Conservation (phyloP, 23 tunicate genomes). For the Styela plicata region DNA sequence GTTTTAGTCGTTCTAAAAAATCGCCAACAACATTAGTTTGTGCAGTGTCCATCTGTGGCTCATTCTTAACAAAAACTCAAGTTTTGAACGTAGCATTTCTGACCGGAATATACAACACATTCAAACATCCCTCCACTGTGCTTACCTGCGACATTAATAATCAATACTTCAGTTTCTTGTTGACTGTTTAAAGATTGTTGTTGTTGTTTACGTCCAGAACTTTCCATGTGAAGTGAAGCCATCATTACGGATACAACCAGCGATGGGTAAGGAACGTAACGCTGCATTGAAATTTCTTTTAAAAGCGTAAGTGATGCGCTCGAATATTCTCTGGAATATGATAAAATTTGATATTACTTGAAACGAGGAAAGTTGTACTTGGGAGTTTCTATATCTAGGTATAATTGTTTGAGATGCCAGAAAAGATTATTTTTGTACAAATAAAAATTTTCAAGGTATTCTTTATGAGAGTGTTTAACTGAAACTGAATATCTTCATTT, state of each 20-base stretch:
- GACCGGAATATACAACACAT: background rate
- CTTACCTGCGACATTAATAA: conserved; percentile 91
- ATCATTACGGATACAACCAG: conserved; percentile 90
- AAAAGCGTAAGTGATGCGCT: conserved; percentile 42
- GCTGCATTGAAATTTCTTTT: conserved; percentile 72
- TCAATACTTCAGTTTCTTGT: conserved; percentile 78
- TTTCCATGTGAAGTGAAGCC: conserved; percentile 91
- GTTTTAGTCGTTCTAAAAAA: too few species aligned
- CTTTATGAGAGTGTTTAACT: too few species aligned
- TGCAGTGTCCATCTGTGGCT: too few species aligned
- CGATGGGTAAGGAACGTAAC: conserved; percentile 84
- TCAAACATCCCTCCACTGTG: background rate
- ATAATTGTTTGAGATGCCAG: too few species aligned
- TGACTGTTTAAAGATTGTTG: conserved; percentile 40
- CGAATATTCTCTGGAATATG: conserved; percentile 40
- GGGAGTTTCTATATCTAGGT: too few species aligned
- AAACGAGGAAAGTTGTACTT: too few species aligned
- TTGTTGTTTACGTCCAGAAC: conserved; percentile 32
- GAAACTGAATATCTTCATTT: too few species aligned
- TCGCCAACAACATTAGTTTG: too few species aligned
- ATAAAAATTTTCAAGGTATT: too few species aligned
- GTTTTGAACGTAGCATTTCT: too few species aligned
- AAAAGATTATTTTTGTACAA: too few species aligned
- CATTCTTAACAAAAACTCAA: too few species aligned
- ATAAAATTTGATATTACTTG: background rate